Percentiles rank a stretch among this genome's conserved stretches.
Conservation (phyloP, 2,113 vertebrate species). For the Salvator merianae region DNA sequence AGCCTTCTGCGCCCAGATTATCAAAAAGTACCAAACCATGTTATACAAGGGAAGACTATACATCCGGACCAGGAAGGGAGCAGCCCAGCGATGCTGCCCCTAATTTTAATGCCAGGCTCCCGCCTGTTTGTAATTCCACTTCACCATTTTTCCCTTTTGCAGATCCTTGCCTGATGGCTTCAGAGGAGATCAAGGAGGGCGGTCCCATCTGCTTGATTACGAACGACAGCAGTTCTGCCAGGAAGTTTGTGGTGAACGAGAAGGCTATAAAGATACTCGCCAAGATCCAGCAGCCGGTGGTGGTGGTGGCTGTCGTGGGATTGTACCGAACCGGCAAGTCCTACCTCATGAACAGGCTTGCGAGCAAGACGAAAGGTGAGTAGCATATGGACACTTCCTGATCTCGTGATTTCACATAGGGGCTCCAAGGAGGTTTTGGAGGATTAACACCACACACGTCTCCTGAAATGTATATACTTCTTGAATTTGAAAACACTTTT, state of each 20-base stretch:
- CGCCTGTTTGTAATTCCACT: too few relatives aligned
- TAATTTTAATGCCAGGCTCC: too few relatives aligned
- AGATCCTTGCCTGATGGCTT: background rate
- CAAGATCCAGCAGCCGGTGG: background rate
- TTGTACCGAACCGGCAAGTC: background rate
- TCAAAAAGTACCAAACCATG: too few relatives aligned
- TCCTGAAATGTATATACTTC: too few relatives aligned
- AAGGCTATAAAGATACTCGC: background rate
- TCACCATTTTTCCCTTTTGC: background rate
- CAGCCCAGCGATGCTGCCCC: too few relatives aligned
- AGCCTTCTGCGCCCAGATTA: too few relatives aligned
- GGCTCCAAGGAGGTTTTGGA: background rate
- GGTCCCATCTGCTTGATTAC: background rate
- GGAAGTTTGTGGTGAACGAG: background rate
- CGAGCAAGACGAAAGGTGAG: background rate
- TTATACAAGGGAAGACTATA: too few relatives aligned
- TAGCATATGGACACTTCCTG: background rate
- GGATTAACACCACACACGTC: too few relatives aligned
- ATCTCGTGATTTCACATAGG: background rate
- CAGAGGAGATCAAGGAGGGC: background rate
- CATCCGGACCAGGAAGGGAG: too few relatives aligned
- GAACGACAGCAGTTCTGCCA: background rate
- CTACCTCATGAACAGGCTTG: background rate
- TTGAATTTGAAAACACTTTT: too few relatives aligned
- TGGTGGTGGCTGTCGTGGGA: background rate